These are phyloP conservation scores for Prunella fulvescens DNA, from an alignment of 2,113 vertebrate genomes.

Conservation along the genomic window DNA sequence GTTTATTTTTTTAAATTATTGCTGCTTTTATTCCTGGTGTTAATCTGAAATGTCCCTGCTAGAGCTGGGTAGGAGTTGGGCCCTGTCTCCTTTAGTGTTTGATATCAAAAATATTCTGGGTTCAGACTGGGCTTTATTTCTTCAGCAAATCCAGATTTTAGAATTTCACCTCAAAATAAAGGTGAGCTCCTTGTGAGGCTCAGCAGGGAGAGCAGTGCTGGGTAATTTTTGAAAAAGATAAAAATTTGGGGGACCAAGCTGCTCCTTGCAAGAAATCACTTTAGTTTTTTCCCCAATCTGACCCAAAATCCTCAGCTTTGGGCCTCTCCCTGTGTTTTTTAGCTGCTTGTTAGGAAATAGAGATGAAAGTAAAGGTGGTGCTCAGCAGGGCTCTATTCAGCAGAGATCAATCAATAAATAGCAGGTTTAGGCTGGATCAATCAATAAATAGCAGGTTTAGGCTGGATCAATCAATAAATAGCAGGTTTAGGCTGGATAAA, in stretches of 20 bases:
- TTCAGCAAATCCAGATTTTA: background rate
- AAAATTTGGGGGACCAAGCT: background rate
- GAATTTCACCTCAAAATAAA: background rate
- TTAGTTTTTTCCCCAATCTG: background rate
- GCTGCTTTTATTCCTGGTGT: conserved; percentile 25
- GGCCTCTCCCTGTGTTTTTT: background rate
- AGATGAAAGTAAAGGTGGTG: background rate
- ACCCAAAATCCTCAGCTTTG: conserved; percentile 21
- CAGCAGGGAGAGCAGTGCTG: background rate
- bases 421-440: too few species aligned
- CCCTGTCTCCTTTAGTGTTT: background rate
- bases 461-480: background rate
- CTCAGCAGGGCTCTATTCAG: conserved; percentile 68
- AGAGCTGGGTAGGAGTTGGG: background rate
- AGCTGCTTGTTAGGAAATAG: conserved; percentile 2
- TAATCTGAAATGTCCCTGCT: background rate
- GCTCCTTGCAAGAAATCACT: background rate
- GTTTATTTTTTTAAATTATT: background rate
- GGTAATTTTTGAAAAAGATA: background rate
- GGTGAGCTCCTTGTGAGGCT: background rate
- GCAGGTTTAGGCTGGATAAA: background rate
- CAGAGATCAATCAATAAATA: background rate
- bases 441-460: background rate
- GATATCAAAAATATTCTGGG: background rate
- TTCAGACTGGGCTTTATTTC: background rate